Evolutionary conservation across 2,797 vertebrate species (phyloP).

Genomic region (Spea hammondii): DNA sequence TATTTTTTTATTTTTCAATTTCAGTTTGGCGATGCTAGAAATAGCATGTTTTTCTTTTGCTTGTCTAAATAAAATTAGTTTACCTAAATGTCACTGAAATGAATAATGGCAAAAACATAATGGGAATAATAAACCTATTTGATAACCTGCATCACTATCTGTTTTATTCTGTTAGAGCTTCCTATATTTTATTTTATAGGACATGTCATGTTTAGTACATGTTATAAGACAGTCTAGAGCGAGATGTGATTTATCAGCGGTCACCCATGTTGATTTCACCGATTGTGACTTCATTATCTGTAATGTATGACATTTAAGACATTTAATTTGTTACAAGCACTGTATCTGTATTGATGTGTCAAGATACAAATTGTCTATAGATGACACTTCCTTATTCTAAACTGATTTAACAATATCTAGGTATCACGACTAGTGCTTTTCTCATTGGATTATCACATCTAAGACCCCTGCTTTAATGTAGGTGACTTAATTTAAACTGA

Average conservation of each 20-base stretch:
- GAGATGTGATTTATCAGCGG: constrained; percentile 36
- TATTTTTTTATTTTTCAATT: too few relatives aligned
- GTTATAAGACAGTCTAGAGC: constrained; percentile 17
- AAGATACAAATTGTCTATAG: not conserved
- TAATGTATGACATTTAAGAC: constrained; percentile 13
- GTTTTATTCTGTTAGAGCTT: not conserved
- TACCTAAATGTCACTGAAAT: not conserved
- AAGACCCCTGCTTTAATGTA: too few relatives aligned
- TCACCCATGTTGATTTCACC: constrained; percentile 28
- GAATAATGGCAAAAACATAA: not conserved
- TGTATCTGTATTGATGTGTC: constrained; percentile 31
- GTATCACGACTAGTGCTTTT: too few relatives aligned
- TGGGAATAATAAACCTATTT: not conserved
- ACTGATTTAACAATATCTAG: too few relatives aligned
- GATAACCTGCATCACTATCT: not conserved
- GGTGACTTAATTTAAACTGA: too few relatives aligned
- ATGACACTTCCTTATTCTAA: too few relatives aligned
- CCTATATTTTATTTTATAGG: not conserved
- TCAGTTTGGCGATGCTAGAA: too few relatives aligned
- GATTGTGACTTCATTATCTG: constrained; percentile 13
- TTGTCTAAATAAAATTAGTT: not conserved
- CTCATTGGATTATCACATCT: too few relatives aligned
- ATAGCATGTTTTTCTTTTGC: not conserved
- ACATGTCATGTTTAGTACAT: not conserved
- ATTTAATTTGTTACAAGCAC: constrained; percentile 13